phyloP scores from a whole-genome alignment of 2,888 invertebrate species.

The Lepidocyrtoides sp. region DNA sequence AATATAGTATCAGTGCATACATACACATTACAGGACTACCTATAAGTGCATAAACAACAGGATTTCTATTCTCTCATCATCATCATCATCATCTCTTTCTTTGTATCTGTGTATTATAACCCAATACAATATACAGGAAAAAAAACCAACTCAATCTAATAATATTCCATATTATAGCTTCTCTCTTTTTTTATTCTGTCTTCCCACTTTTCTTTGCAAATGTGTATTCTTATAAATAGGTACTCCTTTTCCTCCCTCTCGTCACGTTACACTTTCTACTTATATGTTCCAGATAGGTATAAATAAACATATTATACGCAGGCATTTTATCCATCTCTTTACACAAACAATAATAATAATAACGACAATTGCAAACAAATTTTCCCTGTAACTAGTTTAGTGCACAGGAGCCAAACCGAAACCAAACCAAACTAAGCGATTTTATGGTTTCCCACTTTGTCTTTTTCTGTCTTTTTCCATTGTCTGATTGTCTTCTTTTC shows the following conservation, averaged over 20 bases:
- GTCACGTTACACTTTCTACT: background rate
- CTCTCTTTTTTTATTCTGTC: slow-evolving; percentile 35
- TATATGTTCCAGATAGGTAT: background rate
- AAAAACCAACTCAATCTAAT: slow-evolving; percentile 65
- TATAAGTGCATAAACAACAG: slow-evolving; percentile 24
- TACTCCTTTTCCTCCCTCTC: background rate
- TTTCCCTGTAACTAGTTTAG: slow-evolving; percentile 78
- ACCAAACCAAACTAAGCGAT: slow-evolving; percentile 66
- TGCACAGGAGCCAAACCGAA: slow-evolving; percentile 69
- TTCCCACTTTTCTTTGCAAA: slow-evolving; percentile 42
- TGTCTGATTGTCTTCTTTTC: slow-evolving; percentile 66
- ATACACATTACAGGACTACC: no score
- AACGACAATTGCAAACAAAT: slow-evolving; percentile 85
- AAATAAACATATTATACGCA: background rate
- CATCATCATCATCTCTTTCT: slow-evolving; percentile 33
- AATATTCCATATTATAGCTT: slow-evolving; percentile 30
- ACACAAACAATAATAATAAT: slow-evolving; percentile 79
- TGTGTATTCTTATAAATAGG: no score
- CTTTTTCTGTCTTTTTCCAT: slow-evolving; percentile 79
- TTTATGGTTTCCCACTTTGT: slow-evolving; percentile 76
- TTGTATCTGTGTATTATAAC: slow-evolving; percentile 18
- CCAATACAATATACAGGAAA: slow-evolving; percentile 5
- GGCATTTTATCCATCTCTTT: slow-evolving; percentile 25
- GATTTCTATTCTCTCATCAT: slow-evolving; percentile 42
- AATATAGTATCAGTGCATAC: no score